Evolutionary conservation across 2,888 invertebrate genomes (phyloP).

Genomic region (Amiota communis): DNA sequence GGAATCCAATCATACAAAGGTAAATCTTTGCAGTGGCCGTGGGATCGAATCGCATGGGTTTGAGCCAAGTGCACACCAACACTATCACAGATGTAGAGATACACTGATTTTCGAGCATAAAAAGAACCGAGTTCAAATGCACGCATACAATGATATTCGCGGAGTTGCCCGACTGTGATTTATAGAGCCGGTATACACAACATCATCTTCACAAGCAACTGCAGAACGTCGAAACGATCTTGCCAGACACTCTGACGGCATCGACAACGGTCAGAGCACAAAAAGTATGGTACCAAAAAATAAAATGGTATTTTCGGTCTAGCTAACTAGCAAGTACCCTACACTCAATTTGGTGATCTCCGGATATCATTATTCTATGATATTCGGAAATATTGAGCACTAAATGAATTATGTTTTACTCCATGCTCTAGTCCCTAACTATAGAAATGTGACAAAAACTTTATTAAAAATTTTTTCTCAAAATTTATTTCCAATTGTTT

Average conservation of each 20-base stretch:
- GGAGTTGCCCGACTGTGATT: constrained; percentile 48
- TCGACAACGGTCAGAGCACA: constrained; percentile 11
- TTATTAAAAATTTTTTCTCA: no score
- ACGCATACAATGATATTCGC: background rate
- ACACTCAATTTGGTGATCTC: no score
- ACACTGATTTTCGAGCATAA: constrained; percentile 3
- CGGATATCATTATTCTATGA: no score
- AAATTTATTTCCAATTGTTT: no score
- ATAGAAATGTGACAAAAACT: no score
- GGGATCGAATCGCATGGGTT: constrained; percentile 4
- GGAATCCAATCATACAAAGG: background rate
- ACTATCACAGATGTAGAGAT: background rate
- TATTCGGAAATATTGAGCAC: no score
- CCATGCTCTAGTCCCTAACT: no score
- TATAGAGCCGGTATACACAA: constrained; percentile 60
- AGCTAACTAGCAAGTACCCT: no score
- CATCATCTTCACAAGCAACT: constrained; percentile 66
- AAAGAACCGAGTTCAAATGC: background rate
- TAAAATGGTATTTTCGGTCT: no score
- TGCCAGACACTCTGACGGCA: constrained; percentile 70
- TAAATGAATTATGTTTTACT: no score
- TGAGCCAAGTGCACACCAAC: constrained; percentile 14
- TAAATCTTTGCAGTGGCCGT: constrained; percentile 8
- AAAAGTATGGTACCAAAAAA: no score
- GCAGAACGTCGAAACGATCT: constrained; percentile 41